Evolutionary conservation across 2,113 vertebrate species (phyloP).

Genomic region (Chroicocephalus ridibundus): DNA sequence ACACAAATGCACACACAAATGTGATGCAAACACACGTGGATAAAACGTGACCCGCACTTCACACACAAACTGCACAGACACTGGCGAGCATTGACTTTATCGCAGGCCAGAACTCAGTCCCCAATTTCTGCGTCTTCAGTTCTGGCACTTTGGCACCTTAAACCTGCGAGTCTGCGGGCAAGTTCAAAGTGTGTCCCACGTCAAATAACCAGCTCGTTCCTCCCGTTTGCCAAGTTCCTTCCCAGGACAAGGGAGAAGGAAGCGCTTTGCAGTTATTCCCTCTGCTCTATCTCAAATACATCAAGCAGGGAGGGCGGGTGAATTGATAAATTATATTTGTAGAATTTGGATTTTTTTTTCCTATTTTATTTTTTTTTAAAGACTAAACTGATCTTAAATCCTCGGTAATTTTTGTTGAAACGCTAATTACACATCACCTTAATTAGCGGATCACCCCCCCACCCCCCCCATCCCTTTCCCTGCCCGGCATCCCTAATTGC

Average conservation of each 20-base stretch:
- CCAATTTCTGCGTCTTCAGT: not conserved
- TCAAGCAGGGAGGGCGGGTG: not conserved
- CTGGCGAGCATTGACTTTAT: fast-evolving
- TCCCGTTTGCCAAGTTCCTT: not conserved
- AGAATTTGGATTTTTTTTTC: not conserved
- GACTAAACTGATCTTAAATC: slow-evolving; percentile 56
- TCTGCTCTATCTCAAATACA: not conserved
- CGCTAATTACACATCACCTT: slow-evolving; percentile 76
- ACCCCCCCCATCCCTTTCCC: not conserved
- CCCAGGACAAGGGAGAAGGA: not conserved
- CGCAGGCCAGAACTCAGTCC: not conserved
- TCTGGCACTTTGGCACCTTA: not conserved
- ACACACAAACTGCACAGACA: not conserved
- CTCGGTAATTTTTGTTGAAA: slow-evolving; percentile 74
- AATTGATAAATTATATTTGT: not conserved
- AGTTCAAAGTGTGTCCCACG: not conserved
- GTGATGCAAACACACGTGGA: not conserved
- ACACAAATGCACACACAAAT: not conserved
- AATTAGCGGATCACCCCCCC: slow-evolving; percentile 71
- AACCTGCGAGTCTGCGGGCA: not conserved
- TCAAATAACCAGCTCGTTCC: not conserved
- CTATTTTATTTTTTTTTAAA: not conserved
- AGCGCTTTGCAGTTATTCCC: not conserved
- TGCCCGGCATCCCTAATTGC: slow-evolving; percentile 70
- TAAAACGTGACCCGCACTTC: not conserved